Evolutionary conservation across 1,140 invertebrate species (phyloP).

Genomic region (Acromyrmex echinatior): DNA sequence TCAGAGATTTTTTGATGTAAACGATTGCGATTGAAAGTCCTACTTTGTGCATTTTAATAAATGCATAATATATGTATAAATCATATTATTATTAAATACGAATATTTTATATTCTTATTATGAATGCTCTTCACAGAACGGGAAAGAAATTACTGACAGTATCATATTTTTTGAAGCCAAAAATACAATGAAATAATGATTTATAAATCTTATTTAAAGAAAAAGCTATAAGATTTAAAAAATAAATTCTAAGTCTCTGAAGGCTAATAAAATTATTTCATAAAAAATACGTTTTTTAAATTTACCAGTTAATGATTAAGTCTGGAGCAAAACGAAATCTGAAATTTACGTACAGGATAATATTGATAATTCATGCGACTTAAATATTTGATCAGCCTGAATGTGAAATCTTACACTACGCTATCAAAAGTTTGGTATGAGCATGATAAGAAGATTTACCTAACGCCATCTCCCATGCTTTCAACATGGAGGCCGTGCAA

Average conservation of each 20-base stretch:
- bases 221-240: too few relatives aligned
- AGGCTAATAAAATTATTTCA: too few relatives aligned
- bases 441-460: slow-evolving; percentile 52
- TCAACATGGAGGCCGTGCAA: slow-evolving; percentile 43
- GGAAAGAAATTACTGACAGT: too few relatives aligned
- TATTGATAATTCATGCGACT: slow-evolving; percentile 24
- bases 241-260: too few relatives aligned
- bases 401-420: slow-evolving; percentile 37
- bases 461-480: slow-evolving; percentile 14
- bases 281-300: neutral
- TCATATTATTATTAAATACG: neutral
- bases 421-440: slow-evolving; percentile 57
- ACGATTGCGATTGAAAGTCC: neutral
- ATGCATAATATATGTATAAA: neutral
- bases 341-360: neutral
- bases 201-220: too few relatives aligned
- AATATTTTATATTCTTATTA: neutral
- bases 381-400: slow-evolving; percentile 50
- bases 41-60: neutral
- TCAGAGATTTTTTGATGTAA: neutral
- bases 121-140: neutral
- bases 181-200: too few relatives aligned
- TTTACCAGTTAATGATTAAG: slow-evolving; percentile 3
- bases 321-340: neutral
- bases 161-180: too few relatives aligned